Base-by-base conservation (phyloP, 2,888 invertebrate species). In the Drosophila bunnanda region DNA sequence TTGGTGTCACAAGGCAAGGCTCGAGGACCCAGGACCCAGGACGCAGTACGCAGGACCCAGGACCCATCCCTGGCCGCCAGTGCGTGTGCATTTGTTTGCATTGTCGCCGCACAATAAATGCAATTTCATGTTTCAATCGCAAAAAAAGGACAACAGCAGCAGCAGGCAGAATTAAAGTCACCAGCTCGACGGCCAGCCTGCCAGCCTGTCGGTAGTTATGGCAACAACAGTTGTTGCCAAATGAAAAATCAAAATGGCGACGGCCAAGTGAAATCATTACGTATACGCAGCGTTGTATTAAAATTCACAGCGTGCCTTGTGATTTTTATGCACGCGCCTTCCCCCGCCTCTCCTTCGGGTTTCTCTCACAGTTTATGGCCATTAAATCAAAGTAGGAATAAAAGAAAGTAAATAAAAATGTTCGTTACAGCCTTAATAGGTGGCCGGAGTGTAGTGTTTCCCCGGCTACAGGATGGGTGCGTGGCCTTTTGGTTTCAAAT, bases 321-420 rank as follows among this genome's bases (percentile, higher is more conserved):
- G 81, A 70, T 77, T 78, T 80, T 80, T 75, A 78, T 78, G 59
- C 62, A 68, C 61, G 78, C 67, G 43, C 71, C 58, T 69, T 43
- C 61, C n/a, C 58, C 62, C 32, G 50, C 5, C 59, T 64, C 67
- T 66, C 57, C 57, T 61, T 69, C 28, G 25, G 20, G 2, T 32
- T 36, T 34, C n/a, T 53, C 32, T 20, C 25, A 57, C 50, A 80
- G 78, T 83, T 83, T 78, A 83, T 74, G 58, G 81, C 84, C 84
- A 88, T 83, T 83, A 83, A 83, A 83, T 88, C 83, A 83, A 78
- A 86, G 82, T 83, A 73, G 82, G 81, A 84, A 84, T 89, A 84
- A 87, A 89, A 88, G 74, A 75, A 80, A 76, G 75, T 79, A 74
- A 85, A 85, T 87, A 85, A 88, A 82, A 84, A 62, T 69, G 38